These are phyloP conservation scores for Tyto alba DNA, from an alignment of 2,113 vertebrate genomes.

Conservation along the genomic window DNA sequence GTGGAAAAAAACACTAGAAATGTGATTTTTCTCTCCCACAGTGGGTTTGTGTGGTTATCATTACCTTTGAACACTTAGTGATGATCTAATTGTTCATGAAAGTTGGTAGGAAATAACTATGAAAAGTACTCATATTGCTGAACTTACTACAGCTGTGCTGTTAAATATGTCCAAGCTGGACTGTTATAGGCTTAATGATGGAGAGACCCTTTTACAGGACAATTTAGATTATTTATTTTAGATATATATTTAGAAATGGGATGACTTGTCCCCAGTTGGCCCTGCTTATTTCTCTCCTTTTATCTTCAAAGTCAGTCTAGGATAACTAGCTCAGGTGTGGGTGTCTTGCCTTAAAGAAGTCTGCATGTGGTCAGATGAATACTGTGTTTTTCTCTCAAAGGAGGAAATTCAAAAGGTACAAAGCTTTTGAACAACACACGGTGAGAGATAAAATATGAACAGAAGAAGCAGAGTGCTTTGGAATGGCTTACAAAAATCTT, in stretches of 20 bases:
- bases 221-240: neutral
- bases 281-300: neutral
- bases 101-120: neutral
- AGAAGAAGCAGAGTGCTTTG: neutral
- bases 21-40: neutral
- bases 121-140: neutral
- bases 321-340: neutral
- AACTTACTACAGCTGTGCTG: neutral
- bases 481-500: neutral
- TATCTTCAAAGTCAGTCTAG: neutral
- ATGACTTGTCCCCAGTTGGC: neutral
- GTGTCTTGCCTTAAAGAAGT: neutral
- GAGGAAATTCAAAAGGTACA: neutral
- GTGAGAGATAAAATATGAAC: neutral
- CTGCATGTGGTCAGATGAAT: neutral
- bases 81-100: neutral
- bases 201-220: neutral
- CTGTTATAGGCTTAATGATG: neutral
- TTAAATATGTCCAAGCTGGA: neutral
- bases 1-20: neutral
- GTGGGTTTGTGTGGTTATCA: neutral
- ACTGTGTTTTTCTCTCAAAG: neutral
- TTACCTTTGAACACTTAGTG: neutral
- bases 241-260: neutral
- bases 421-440: slow-evolving; percentile 10